A percentile compares a stretch with the other conserved stretches of the same genome.
Conservation (phyloP, 2,888 invertebrate genomes). For the Mythimna ferrago region DNA sequence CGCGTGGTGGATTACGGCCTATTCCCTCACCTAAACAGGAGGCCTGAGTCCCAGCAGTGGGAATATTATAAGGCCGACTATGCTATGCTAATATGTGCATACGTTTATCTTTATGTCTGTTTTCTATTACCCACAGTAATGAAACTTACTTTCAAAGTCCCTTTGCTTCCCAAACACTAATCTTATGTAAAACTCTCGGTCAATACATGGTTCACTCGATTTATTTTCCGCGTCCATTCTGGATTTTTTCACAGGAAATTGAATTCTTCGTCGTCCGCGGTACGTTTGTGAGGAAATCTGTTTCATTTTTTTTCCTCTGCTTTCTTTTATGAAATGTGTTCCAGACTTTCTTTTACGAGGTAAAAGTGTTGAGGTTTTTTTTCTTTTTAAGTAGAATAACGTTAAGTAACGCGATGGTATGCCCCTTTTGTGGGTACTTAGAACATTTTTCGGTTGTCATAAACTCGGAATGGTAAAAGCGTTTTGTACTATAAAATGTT, state of each 20-base stretch:
- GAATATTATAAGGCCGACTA: too few species aligned
- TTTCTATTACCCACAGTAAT: neutral
- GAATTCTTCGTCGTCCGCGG: conserved; percentile 75
- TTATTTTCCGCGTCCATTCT: conserved; percentile 63
- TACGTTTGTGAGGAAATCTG: conserved; percentile 54
- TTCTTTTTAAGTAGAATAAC: conserved; percentile 38
- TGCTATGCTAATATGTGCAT: too few species aligned
- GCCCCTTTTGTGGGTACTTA: conserved; percentile 42
- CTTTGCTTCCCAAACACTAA: conserved; percentile 50
- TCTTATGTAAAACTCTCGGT: conserved; percentile 64
- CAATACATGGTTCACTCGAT: conserved; percentile 60
- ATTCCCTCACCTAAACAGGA: too few species aligned
- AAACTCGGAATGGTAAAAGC: conserved; percentile 48
- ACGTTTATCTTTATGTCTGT: neutral
- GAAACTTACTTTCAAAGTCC: conserved; percentile 17
- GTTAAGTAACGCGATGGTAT: conserved; percentile 34
- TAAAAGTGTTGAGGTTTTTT: conserved; percentile 54
- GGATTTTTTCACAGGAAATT: conserved; percentile 83
- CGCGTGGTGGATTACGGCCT: too few species aligned
- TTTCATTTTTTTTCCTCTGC: conserved; percentile 49
- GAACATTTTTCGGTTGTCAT: conserved; percentile 39
- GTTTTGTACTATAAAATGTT: conserved; percentile 48
- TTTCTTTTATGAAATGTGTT: conserved; percentile 56
- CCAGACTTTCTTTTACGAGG: conserved; percentile 53
- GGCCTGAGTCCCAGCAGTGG: too few species aligned